Evolutionary conservation across 2,113 vertebrate species (phyloP), one percentile per base, ranked within the genome.

Genomic region (Corydoras maculifer): DNA sequence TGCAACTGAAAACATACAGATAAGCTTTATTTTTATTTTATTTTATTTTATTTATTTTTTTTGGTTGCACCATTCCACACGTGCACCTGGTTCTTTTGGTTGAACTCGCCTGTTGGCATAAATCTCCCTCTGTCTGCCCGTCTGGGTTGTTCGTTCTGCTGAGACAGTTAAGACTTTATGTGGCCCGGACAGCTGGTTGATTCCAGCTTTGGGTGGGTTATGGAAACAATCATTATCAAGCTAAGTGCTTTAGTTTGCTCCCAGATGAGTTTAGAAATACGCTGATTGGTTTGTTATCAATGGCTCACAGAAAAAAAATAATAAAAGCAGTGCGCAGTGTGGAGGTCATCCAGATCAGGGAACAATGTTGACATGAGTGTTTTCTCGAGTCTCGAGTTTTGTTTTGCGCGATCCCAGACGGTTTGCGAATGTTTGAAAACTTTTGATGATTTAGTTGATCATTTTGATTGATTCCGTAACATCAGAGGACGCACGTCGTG

Each of bases 21-120:
- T 2, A 62, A 78, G 81, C 82, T 85, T 80, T 77, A 74, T 62
- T 63, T 43, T 43, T 43, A 2, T 43, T 43, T 25, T 25, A 1
- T 25, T 85, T 80, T 77, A 75, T 62, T 63, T 35, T 35, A 4
- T 43, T 43, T 43, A 1, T 25, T 25, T 25, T 25, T 25, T 25
- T 25, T 25, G 18, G 18, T 25, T 25, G 35, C 35, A 25, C 35
- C 4, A 50, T 68, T 58, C 12, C 49, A 32, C 29, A 64, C 8
- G 35, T 63, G 60, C 48, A 48, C 43, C 29, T 60, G 62, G 43
- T 53, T 11, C 2, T n/a, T 11, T n/a, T 64, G 43, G 65, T 35
- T 4, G 3, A 11, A 12, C 32, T 65, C 43, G 29, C 64, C 72
- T 73, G 25, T 68, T 13, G 15, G 48, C 57, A n/a, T n/a, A 7